Evolutionary conservation across 2,113 vertebrate genomes (phyloP).

Genomic region (Climacteris rufus): DNA sequence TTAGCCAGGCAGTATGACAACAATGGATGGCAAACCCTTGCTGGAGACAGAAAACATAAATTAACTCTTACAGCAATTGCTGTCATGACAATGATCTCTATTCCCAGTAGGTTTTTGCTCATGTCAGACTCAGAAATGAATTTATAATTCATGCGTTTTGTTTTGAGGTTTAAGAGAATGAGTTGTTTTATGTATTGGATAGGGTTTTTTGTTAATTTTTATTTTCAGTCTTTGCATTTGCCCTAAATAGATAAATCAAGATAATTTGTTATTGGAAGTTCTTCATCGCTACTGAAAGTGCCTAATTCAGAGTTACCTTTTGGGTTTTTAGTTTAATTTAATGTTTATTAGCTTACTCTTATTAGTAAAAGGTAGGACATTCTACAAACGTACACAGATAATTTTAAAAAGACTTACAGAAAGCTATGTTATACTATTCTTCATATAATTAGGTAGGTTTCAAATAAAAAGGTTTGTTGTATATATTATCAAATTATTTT

Average conservation of each 20-base stretch:
- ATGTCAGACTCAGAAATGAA: not conserved
- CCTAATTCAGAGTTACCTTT: not conserved
- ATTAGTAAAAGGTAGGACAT: not conserved
- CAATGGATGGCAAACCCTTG: not conserved
- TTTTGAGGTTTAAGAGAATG: fast-evolving
- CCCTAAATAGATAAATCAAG: not conserved
- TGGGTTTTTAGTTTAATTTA: not conserved
- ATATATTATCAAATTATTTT: not conserved
- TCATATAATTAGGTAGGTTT: not conserved
- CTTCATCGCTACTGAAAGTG: not conserved
- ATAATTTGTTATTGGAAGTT: not conserved
- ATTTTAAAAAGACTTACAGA: not conserved
- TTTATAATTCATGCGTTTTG: not conserved
- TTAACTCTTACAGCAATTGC: not conserved
- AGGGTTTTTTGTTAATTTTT: not conserved
- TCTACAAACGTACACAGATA: not conserved
- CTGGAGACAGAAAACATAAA: not conserved
- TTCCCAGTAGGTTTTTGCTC: not conserved
- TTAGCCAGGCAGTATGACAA: not conserved
- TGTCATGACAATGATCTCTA: not conserved
- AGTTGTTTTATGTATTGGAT: not conserved
- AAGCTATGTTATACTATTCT: not conserved
- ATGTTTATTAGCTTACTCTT: not conserved
- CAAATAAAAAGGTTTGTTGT: not conserved
- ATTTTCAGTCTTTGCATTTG: not conserved